phyloP scores from a whole-genome alignment of 2,888 invertebrate genomes.

The Platynereis dumerilii region DNA sequence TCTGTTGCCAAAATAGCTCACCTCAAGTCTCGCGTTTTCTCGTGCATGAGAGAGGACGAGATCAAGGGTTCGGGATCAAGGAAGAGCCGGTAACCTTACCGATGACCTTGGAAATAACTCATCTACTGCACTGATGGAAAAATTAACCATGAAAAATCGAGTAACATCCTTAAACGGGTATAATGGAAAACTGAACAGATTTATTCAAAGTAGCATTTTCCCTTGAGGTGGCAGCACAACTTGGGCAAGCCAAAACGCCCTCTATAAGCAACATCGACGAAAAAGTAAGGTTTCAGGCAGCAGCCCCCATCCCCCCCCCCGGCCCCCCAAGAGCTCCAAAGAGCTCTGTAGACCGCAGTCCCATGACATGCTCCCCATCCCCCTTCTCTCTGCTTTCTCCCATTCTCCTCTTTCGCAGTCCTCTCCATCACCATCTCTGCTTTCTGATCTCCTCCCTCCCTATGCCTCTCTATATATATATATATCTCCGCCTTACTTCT shows the following conservation, averaged over 20 bases:
- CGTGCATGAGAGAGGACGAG: conserved; percentile 21
- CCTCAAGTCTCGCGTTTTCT: conserved; percentile 20
- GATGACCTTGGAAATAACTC: no score
- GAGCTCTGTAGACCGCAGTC: not conserved
- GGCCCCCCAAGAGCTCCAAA: no score
- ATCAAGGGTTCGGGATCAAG: conserved; percentile 3
- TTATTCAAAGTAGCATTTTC: not conserved
- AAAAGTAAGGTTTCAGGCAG: not conserved
- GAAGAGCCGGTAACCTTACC: no score
- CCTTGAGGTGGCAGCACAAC: no score
- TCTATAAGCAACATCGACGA: no score
- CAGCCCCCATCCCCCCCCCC: no score
- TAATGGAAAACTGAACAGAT: no score
- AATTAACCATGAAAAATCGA: no score
- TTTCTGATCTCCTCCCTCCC: not conserved
- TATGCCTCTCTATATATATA: not conserved
- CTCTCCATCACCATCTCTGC: not conserved
- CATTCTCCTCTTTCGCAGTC: not conserved
- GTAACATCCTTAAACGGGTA: no score
- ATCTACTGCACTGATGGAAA: no score
- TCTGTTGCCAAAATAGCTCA: conserved; percentile 29
- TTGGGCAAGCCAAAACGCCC: no score
- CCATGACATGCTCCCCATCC: not conserved
- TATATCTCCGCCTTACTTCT: not conserved
- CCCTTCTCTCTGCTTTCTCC: not conserved